Evolutionary conservation across 2,888 invertebrate genomes (phyloP).

Genomic region (Cylloceria caligata): DNA sequence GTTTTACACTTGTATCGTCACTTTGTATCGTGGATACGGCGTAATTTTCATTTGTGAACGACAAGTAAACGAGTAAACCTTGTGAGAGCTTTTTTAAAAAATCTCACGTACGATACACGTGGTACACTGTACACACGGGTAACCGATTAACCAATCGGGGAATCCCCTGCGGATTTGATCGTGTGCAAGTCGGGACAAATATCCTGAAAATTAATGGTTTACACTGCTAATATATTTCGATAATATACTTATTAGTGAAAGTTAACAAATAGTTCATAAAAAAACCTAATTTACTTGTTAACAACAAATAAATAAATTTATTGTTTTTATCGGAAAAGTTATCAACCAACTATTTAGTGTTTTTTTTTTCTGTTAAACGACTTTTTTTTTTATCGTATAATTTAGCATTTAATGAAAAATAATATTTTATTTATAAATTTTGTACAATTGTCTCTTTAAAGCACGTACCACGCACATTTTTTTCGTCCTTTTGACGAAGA

Average conservation of each 20-base stretch:
- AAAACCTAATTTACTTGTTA: too few species aligned
- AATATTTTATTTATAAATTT: too few species aligned
- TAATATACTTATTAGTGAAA: not conserved
- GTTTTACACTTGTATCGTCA: not conserved
- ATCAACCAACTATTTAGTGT: too few species aligned
- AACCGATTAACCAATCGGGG: not conserved
- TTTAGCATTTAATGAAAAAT: too few species aligned
- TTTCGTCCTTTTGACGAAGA: too few species aligned
- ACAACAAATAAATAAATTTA: too few species aligned
- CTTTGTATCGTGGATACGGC: not conserved
- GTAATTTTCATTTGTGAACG: not conserved
- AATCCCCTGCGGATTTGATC: not conserved
- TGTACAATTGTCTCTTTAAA: too few species aligned
- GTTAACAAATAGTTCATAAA: too few species aligned
- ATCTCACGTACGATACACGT: not conserved
- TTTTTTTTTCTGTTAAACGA: too few species aligned
- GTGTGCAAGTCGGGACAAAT: not conserved
- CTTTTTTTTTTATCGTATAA: too few species aligned
- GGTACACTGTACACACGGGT: not conserved
- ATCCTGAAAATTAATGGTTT: not conserved
- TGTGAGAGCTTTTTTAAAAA: not conserved
- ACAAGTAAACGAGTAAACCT: not conserved
- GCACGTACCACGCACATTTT: too few species aligned
- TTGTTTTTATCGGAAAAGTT: too few species aligned
- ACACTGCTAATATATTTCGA: not conserved